A percentile compares a stretch with the other conserved stretches of the same genome.
Conservation (phyloP, 2,113 vertebrate species). For the Epinephelus moara region DNA sequence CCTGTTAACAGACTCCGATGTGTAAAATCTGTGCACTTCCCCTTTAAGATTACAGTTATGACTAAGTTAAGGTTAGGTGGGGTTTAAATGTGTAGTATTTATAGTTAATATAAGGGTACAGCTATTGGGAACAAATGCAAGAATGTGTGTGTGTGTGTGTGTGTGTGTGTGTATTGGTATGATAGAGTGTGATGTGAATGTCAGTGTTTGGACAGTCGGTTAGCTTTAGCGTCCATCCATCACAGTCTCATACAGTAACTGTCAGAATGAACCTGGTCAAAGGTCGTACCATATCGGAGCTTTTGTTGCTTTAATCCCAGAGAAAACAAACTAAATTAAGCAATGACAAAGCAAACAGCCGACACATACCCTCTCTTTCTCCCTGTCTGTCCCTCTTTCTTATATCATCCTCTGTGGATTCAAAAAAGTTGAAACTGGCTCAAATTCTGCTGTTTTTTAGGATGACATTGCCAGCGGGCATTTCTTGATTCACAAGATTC, state of each 20-base stretch:
- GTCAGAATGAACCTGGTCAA: conserved; percentile 47
- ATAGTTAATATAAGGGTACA: background rate
- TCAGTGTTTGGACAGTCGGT: conserved; percentile 42
- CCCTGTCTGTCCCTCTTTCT: background rate
- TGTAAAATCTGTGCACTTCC: background rate
- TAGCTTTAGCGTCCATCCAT: conserved; percentile 46
- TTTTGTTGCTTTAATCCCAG: conserved; percentile 65
- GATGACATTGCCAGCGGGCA: background rate
- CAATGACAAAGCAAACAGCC: conserved; percentile 11
- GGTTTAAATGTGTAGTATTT: background rate
- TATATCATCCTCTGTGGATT: background rate
- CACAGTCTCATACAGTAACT: conserved; percentile 45
- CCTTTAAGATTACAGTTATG: background rate
- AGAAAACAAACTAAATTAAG: conserved; percentile 53
- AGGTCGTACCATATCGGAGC: conserved; percentile 33
- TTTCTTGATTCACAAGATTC: background rate
- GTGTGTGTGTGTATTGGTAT: background rate
- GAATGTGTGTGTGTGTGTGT: background rate
- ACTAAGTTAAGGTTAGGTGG: background rate
- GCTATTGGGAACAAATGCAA: background rate
- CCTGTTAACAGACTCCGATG: background rate
- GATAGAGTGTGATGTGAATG: conserved; percentile 5
- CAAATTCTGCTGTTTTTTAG: background rate
- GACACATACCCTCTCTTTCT: background rate
- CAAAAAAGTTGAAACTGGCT: background rate